These are phyloP conservation scores for Maniola hyperantus DNA, from an alignment of 2,888 invertebrate genomes.

Conservation along the genomic window DNA sequence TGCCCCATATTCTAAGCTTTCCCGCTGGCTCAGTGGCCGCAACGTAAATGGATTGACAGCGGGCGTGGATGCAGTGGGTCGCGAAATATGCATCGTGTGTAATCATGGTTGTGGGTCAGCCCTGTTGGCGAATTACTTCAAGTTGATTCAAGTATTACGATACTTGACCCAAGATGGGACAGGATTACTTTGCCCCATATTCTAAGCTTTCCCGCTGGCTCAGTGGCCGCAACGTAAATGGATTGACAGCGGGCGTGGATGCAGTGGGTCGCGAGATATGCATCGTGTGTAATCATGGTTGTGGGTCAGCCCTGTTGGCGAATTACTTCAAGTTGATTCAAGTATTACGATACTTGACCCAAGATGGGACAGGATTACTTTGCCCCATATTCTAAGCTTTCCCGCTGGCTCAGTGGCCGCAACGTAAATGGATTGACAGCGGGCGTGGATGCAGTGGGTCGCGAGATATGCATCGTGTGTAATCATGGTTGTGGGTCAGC, in stretches of 20 bases:
- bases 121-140: constrained; percentile 20
- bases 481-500: constrained; percentile 33
- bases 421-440: constrained; percentile 27
- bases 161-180: too few species aligned
- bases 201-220: too few species aligned
- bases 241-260: too few species aligned
- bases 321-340: too few species aligned
- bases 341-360: too few species aligned
- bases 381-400: background rate
- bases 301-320: too few species aligned
- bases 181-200: too few species aligned
- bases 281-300: too few species aligned
- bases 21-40: background rate
- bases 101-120: constrained; percentile 33
- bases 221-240: too few species aligned
- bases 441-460: constrained; percentile 25
- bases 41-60: constrained; percentile 27
- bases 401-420: background rate
- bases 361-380: too few species aligned
- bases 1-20: background rate
- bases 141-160: too few species aligned
- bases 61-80: constrained; percentile 25
- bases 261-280: too few species aligned
- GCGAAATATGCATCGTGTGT: constrained; percentile 27
- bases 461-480: constrained; percentile 27